Evolutionary conservation across 2,888 invertebrate genomes (phyloP).

Genomic region (Stenurella melanura): DNA sequence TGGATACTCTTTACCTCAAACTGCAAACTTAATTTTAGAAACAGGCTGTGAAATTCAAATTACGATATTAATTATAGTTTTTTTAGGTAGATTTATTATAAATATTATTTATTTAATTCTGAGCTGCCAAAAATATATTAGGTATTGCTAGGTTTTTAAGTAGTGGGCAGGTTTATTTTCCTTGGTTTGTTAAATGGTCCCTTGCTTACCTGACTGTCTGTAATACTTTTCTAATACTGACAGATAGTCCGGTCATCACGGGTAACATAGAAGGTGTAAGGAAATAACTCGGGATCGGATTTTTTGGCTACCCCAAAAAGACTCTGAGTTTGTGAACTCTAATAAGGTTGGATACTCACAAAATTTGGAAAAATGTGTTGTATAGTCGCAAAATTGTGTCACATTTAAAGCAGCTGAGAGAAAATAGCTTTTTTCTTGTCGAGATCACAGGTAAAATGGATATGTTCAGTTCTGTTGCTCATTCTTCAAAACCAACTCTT

Average conservation of each 20-base stretch:
- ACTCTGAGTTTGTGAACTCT: too few relatives aligned
- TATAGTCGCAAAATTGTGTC: too few relatives aligned
- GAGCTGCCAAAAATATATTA: conserved; percentile 42
- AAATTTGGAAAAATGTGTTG: too few relatives aligned
- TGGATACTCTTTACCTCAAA: conserved; percentile 45
- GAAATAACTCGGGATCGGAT: not conserved
- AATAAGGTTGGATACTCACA: too few relatives aligned
- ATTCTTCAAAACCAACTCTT: too few relatives aligned
- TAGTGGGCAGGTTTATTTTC: conserved; percentile 18
- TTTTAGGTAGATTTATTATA: conserved; percentile 42
- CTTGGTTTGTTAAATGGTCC: not conserved
- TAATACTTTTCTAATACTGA: not conserved
- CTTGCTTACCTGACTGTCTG: not conserved
- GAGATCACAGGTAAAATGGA: too few relatives aligned
- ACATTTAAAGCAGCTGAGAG: too few relatives aligned
- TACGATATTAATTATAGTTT: conserved; percentile 35
- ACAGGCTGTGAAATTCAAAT: conserved; percentile 39
- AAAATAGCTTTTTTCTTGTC: too few relatives aligned
- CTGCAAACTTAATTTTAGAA: conserved; percentile 37
- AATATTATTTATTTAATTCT: conserved; percentile 48
- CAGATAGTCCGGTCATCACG: too few relatives aligned
- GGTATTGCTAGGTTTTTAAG: conserved; percentile 17
- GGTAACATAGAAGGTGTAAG: too few relatives aligned
- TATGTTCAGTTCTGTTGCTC: too few relatives aligned
- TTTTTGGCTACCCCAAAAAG: too few relatives aligned